These are phyloP conservation scores for Syngnathus scovelli DNA, from an alignment of 2,113 vertebrate genomes.

Conservation along the genomic window DNA sequence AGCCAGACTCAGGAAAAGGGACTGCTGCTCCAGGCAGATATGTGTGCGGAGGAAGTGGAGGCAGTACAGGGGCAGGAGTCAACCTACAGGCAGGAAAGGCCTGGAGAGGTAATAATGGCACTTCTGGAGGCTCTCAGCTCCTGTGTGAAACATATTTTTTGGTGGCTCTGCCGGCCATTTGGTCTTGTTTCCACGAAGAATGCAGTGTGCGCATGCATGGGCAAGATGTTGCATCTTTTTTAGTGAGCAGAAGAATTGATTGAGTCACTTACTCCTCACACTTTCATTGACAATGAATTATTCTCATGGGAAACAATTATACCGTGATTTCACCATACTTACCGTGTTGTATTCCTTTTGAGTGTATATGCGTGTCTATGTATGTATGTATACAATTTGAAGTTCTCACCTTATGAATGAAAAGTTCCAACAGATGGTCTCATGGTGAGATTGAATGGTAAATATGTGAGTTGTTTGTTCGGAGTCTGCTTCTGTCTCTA, in stretches of 20 bases:
- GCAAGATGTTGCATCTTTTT: conserved; percentile 4
- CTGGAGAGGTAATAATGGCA: conserved; percentile 57
- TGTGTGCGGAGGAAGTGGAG: conserved; percentile 66
- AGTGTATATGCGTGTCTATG: too few relatives aligned
- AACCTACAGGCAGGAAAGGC: conserved; percentile 64
- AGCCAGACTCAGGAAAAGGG: conserved; percentile 60
- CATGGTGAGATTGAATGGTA: conserved; percentile 13
- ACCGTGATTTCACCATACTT: background rate
- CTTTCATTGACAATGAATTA: background rate
- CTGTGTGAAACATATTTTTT: conserved; percentile 55
- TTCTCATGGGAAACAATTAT: background rate
- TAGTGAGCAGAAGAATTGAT: background rate
- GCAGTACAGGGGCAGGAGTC: conserved; percentile 62
- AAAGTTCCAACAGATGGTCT: conserved; percentile 19
- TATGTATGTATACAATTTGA: conserved; percentile 11
- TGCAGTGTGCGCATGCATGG: conserved; percentile 21
- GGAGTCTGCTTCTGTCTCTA: conserved; percentile 41
- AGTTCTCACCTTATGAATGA: conserved; percentile 21
- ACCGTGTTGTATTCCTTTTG: background rate
- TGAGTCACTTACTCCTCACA: background rate
- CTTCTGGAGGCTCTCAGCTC: conserved; percentile 47
- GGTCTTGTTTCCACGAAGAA: conserved; percentile 53
- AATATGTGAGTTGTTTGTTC: conserved; percentile 39
- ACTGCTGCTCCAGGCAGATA: conserved; percentile 66
- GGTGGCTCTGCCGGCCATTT: conserved; percentile 27